phyloP scores from a whole-genome alignment of 2,888 invertebrate species.

The Tinea trinotella region DNA sequence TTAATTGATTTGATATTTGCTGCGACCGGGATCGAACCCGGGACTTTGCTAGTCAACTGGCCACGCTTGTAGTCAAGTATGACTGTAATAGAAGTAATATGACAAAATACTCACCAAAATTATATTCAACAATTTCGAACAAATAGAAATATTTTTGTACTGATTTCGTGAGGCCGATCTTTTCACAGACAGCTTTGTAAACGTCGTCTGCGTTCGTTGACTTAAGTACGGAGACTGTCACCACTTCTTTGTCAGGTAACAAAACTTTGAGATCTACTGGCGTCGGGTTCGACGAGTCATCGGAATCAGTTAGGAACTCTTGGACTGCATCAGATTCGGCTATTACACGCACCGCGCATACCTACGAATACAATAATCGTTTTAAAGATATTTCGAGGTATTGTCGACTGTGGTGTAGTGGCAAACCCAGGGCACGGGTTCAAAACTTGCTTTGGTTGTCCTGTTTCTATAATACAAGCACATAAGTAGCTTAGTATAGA shows the following conservation, averaged over 20 bases:
- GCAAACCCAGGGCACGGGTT: too few species aligned
- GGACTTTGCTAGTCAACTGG: too few species aligned
- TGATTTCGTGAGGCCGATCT: slow-evolving; percentile 84
- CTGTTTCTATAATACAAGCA: too few species aligned
- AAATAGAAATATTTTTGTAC: slow-evolving; percentile 93
- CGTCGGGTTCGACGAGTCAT: slow-evolving; percentile 84
- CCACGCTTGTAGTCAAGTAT: too few species aligned
- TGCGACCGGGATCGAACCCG: too few species aligned
- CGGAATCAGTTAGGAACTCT: slow-evolving; percentile 95
- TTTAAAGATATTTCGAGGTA: too few species aligned
- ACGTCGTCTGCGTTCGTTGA: slow-evolving; percentile 93
- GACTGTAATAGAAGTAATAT: too few species aligned
- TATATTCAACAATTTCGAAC: slow-evolving; percentile 97
- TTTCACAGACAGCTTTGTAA: slow-evolving; percentile 88
- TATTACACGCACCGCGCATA: slow-evolving; percentile 97
- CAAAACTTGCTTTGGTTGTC: too few species aligned
- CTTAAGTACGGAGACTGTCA: slow-evolving; percentile 89
- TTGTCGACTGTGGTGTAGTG: too few species aligned
- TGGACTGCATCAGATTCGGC: slow-evolving; percentile 98
- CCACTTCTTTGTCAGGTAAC: slow-evolving; percentile 91
- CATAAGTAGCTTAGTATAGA: too few species aligned
- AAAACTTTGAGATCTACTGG: slow-evolving; percentile 84
- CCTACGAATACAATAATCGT: slow-evolving; percentile 46
- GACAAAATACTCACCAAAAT: slow-evolving; percentile 83
- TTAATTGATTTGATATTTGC: too few species aligned